Conservation (phyloP, 2,797 vertebrate species). For the Crenuchus spilurus region DNA sequence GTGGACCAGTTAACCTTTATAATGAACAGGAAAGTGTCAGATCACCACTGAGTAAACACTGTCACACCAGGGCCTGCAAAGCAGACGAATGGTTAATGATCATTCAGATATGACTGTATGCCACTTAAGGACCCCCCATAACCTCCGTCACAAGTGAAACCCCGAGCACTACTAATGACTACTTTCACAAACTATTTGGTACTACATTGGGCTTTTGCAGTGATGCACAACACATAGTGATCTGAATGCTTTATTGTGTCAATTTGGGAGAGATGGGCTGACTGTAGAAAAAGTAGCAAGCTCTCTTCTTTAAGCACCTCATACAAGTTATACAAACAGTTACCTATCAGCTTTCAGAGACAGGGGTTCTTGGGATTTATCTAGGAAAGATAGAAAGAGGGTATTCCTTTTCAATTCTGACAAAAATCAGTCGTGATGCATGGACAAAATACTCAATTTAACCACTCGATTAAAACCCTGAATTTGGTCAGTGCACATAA, state of each 20-base stretch:
- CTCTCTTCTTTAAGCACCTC: slow-evolving; percentile 68
- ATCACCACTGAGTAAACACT: too few relatives aligned
- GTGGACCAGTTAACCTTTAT: too few relatives aligned
- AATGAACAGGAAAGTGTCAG: too few relatives aligned
- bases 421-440: slow-evolving; percentile 52
- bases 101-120: too few relatives aligned
- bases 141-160: too few relatives aligned
- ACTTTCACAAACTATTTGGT: too few relatives aligned
- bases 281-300: slow-evolving; percentile 73
- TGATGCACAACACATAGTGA: slow-evolving; percentile 20
- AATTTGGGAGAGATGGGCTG: slow-evolving; percentile 46
- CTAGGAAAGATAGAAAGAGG: slow-evolving; percentile 42
- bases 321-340: slow-evolving; percentile 64
- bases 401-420: slow-evolving; percentile 14
- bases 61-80: too few relatives aligned
- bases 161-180: too few relatives aligned
- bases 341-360: slow-evolving; percentile 42
- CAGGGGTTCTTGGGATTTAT: slow-evolving; percentile 32
- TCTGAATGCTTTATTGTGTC: slow-evolving; percentile 73
- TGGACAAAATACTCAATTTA: slow-evolving; percentile 61
- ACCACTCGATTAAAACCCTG: slow-evolving; percentile 60
- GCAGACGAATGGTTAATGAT: too few relatives aligned
- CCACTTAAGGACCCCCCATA: too few relatives aligned
- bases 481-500: slow-evolving; percentile 63
- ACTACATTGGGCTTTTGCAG: too few relatives aligned